phyloP scores from a whole-genome alignment of 1,140 invertebrate genomes.

The Musca vetustissima region DNA sequence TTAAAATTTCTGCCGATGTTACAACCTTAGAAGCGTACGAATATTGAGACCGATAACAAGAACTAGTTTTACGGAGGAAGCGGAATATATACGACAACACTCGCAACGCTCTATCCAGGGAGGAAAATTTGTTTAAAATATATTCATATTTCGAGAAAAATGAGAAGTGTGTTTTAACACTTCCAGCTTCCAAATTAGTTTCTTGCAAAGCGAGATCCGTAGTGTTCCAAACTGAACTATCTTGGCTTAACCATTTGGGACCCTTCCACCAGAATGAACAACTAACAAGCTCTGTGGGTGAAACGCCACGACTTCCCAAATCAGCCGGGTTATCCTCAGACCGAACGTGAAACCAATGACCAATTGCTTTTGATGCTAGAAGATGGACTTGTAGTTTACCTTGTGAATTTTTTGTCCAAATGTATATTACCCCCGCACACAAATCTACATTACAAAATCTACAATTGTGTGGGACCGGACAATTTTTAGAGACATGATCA shows the following conservation, averaged over 20 bases:
- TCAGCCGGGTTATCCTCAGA: no score
- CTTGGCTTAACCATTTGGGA: slow-evolving; percentile 18
- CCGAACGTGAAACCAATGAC: no score
- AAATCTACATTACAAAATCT: no score
- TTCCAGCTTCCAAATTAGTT: no score
- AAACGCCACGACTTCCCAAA: slow-evolving; percentile 54
- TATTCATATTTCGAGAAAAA: no score
- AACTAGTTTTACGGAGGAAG: slow-evolving; percentile 32
- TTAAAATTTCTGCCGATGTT: slow-evolving; percentile 28
- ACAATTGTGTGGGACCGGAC: no score
- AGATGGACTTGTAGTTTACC: no score
- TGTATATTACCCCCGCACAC: background rate
- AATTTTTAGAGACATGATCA: no score
- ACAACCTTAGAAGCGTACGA: slow-evolving; percentile 43
- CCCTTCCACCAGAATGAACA: slow-evolving; percentile 46
- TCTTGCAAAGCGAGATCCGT: background rate
- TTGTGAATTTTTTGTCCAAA: no score
- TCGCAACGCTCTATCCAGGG: background rate
- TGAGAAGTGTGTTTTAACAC: no score
- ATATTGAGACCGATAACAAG: slow-evolving; percentile 42
- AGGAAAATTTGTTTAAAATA: background rate
- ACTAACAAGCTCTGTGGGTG: slow-evolving; percentile 32
- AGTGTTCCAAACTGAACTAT: background rate
- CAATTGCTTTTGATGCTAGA: background rate
- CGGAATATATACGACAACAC: background rate